Percentiles rank a stretch among this genome's conserved stretches.
phyloP scores from a whole-genome alignment of 2,888 invertebrate genomes.

The Cryptocephalus moraei region DNA sequence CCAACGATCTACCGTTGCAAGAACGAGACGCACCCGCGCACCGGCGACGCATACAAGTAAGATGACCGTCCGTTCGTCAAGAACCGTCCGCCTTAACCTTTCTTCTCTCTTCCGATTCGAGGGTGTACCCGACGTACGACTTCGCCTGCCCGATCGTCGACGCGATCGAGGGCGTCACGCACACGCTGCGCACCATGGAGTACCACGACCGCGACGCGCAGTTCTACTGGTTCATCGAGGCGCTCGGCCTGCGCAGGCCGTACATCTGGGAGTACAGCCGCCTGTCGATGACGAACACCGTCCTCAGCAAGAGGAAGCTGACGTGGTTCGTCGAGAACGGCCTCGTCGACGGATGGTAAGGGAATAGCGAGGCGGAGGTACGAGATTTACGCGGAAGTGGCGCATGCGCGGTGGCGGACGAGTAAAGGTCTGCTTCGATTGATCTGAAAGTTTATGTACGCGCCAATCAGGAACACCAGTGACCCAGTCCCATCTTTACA shows the following conservation, averaged over 20 bases:
- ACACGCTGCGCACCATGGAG: slow-evolving; percentile 94
- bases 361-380: too few relatives aligned
- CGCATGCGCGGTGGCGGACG: too few relatives aligned
- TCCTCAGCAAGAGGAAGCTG: slow-evolving; percentile 91
- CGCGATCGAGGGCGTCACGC: slow-evolving; percentile 93
- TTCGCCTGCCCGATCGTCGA: slow-evolving; percentile 99
- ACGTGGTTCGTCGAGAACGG: slow-evolving; percentile 97
- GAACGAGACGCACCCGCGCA: slow-evolving; percentile 86
- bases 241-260: slow-evolving; percentile 75
- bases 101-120: slow-evolving; percentile 35
- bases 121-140: slow-evolving; percentile 98
- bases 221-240: slow-evolving; percentile 94
- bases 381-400: too few relatives aligned
- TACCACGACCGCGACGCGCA: slow-evolving; percentile 97
- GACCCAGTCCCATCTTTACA: too few relatives aligned
- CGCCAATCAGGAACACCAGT: too few relatives aligned
- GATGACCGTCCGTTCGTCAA: neutral
- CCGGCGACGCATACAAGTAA: slow-evolving; percentile 91
- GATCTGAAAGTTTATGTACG: too few relatives aligned
- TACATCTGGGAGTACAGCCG: slow-evolving; percentile 95
- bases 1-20: slow-evolving; percentile 99
- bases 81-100: neutral
- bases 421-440: too few relatives aligned
- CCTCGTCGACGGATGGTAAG: slow-evolving; percentile 93
- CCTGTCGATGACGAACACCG: slow-evolving; percentile 96